Base-by-base conservation (phyloP, 2,888 invertebrate species). In the Helleia helle region DNA sequence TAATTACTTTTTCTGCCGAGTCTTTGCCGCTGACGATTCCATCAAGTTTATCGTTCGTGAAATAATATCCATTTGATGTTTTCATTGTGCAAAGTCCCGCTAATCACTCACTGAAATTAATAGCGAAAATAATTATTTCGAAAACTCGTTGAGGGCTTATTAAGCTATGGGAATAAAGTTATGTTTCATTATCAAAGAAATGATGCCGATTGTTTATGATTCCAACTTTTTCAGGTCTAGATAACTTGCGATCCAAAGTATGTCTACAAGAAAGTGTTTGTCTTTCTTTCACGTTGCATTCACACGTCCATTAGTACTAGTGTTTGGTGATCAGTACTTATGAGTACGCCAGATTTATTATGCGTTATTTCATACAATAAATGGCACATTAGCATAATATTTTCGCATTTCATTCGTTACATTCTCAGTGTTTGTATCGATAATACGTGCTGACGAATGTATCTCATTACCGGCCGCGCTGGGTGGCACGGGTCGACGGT, bases 361-460 rank as follows among this genome's bases (percentile, higher is more conserved):
- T n/a, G n/a, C n/a, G n/a, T n/a, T n/a, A n/a, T n/a, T n/a, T n/a
- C n/a, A n/a, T n/a, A n/a, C n/a, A n/a, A n/a, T n/a, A n/a, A n/a
- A n/a, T n/a, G n/a, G n/a, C 8, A 8, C 22, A 22, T 22, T 22
- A 22, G 22, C 22, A 5, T 6, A n/a, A 22, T 22, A 8, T 4
- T 22, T 8, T 5, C 22, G 6, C 7, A 22, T 22, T 22, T 22
- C 22, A 22, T 22, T 22, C 8, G 2, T 22, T 22, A 22, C 8
- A 18, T 5, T 22, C 30, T 22, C 30, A 14, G 39, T 11, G 24
- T 39, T 8, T 13, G 39, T 17, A 68, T 68, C 63, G 76, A 74
- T 72, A 65, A 70, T 69, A 71, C 66, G 63, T 63, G 63, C 52
- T 79, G 79, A 80, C 75, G 73, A 73, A 81, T 80, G 71, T 62